These are phyloP conservation scores for Orcinus orca DNA, from an alignment of 2,113 vertebrate species.

Conservation along the genomic window DNA sequence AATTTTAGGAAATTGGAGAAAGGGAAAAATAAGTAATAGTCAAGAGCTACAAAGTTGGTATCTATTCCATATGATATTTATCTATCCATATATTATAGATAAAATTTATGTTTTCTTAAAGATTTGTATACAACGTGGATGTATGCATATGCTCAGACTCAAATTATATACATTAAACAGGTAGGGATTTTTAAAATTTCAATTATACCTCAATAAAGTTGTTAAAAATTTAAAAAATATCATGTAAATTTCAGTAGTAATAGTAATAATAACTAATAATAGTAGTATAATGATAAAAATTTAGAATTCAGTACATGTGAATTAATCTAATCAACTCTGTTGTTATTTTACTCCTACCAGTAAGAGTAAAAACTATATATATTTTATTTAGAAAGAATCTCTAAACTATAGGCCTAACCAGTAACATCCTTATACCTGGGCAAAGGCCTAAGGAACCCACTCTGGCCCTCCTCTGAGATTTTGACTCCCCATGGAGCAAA, in stretches of 20 bases:
- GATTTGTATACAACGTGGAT: background rate
- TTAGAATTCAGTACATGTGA: background rate
- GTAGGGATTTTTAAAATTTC: background rate
- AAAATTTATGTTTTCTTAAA: background rate
- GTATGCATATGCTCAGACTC: background rate
- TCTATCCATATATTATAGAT: background rate
- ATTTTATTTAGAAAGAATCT: background rate
- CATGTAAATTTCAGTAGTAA: background rate
- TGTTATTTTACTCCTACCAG: background rate
- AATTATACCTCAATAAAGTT: background rate
- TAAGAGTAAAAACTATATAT: background rate
- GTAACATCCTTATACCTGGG: background rate
- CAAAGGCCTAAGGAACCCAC: fast-evolving
- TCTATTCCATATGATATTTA: background rate
- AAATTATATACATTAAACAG: background rate
- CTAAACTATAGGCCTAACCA: background rate
- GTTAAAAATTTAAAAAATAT: background rate
- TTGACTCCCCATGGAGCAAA: background rate
- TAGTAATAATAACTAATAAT: background rate
- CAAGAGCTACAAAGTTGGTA: background rate
- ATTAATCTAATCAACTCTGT: background rate
- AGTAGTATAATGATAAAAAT: background rate
- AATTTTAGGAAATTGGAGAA: background rate
- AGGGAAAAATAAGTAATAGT: background rate
- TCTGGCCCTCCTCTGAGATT: background rate